These are phyloP conservation scores for Kryptolebias ocellatus DNA, from an alignment of 2,797 vertebrate species.

Conservation along the genomic window DNA sequence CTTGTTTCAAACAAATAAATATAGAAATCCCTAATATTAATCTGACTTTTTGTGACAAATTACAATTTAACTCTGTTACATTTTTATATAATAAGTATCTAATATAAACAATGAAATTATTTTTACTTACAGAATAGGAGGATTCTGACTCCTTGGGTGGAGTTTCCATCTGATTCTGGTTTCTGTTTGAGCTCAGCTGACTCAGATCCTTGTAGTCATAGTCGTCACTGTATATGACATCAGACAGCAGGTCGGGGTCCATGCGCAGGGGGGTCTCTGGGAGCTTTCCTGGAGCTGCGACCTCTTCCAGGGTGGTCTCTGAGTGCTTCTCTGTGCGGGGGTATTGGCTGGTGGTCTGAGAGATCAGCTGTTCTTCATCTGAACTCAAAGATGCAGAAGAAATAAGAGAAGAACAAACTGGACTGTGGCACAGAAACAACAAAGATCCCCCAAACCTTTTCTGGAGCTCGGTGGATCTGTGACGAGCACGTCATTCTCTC, in stretches of 20 bases:
- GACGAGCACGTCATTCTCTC: conserved; percentile 86
- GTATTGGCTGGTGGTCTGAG: conserved; percentile 93
- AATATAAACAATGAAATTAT: no score
- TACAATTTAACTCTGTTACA: no score
- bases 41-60: no score
- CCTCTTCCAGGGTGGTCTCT: conserved; percentile 91
- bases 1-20: no score
- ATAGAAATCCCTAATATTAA: no score
- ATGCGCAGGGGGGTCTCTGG: conserved; percentile 93
- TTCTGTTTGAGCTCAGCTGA: conserved; percentile 68
- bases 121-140: conserved; percentile 88
- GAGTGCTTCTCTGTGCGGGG: conserved; percentile 79
- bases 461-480: conserved; percentile 84
- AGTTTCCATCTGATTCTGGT: conserved; percentile 84
- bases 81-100: no score
- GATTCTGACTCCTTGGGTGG: conserved; percentile 86
- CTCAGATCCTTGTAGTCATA: conserved; percentile 66
- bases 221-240: conserved; percentile 72
- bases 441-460: conserved; percentile 79
- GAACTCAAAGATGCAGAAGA: conserved; percentile 6
- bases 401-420: neutral
- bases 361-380: conserved; percentile 82
- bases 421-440: neutral
- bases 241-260: conserved; percentile 79
- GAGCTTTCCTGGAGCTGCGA: conserved; percentile 90